Conservation (phyloP, 2,888 invertebrate species). For the Cordilura impudica region DNA sequence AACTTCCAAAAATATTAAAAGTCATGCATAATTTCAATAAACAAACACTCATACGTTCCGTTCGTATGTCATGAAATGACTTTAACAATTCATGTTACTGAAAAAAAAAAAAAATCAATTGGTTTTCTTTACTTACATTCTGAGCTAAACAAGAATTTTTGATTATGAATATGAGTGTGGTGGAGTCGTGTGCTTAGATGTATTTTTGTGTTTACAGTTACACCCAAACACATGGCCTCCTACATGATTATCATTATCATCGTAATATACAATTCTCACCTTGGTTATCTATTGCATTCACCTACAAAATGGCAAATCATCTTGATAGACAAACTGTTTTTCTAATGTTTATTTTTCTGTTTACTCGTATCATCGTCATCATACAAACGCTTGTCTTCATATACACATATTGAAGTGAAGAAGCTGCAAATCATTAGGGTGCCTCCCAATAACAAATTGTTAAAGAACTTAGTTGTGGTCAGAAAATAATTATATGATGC, state of each 20-base stretch:
- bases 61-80: not conserved
- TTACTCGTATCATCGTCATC: slow-evolving; percentile 46
- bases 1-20: not conserved
- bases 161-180: not conserved
- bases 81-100: not conserved
- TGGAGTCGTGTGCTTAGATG: not conserved
- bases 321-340: slow-evolving; percentile 26
- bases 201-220: not conserved
- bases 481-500: too few species aligned
- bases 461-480: too few species aligned
- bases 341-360: slow-evolving; percentile 23
- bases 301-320: slow-evolving; percentile 47
- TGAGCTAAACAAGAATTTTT: not conserved
- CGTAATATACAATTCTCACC: slow-evolving; percentile 1
- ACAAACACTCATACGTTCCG: slow-evolving; percentile 1
- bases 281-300: not conserved
- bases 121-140: slow-evolving; percentile 30
- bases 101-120: slow-evolving; percentile 11
- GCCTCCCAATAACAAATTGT: too few species aligned
- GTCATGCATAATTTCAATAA: slow-evolving; percentile 8
- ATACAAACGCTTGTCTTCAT: not conserved
- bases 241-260: slow-evolving; percentile 6
- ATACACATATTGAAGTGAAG: slow-evolving; percentile 1
- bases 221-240: slow-evolving; percentile 1
- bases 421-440: slow-evolving; percentile 52